Percentiles rank a stretch among this genome's conserved stretches.
phyloP scores from a whole-genome alignment of 2,888 invertebrate species.

The Leptopilina drosophilae region DNA sequence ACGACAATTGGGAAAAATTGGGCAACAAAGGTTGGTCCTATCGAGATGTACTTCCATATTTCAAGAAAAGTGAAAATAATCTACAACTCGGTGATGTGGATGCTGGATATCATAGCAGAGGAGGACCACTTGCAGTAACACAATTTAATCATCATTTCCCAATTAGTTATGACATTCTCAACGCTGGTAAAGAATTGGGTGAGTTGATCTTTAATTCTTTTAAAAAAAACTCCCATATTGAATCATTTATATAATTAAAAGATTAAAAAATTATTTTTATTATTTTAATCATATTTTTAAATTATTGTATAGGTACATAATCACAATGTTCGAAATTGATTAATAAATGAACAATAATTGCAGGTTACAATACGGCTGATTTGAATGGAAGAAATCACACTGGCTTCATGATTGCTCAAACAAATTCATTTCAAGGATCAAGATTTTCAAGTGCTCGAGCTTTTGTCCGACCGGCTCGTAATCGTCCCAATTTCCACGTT shows the following conservation, averaged over 20 bases:
- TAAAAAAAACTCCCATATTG: no score
- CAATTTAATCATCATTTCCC: slow-evolving; percentile 93
- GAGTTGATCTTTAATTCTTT: neutral
- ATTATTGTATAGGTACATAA: no score
- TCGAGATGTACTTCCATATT: slow-evolving; percentile 92
- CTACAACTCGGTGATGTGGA: slow-evolving; percentile 84
- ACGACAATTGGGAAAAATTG: slow-evolving; percentile 89
- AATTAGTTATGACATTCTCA: slow-evolving; percentile 86
- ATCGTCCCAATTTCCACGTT: slow-evolving; percentile 88
- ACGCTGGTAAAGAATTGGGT: slow-evolving; percentile 88
- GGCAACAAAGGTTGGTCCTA: slow-evolving; percentile 94
- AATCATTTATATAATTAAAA: no score
- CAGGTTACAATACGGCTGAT: slow-evolving; percentile 87
- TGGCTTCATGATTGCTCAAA: slow-evolving; percentile 93
- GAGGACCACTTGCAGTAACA: slow-evolving; percentile 87
- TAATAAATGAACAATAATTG: no score
- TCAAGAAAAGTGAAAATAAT: slow-evolving; percentile 91
- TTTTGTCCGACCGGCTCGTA: slow-evolving; percentile 87
- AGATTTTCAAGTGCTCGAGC: slow-evolving; percentile 89
- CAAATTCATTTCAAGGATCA: slow-evolving; percentile 91
- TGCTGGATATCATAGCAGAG: slow-evolving; percentile 85
- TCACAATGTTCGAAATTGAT: no score
- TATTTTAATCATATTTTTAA: no score
- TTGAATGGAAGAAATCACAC: slow-evolving; percentile 86
- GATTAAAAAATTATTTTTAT: neutral